A percentile compares a stretch with the other conserved stretches of the same genome.
These are phyloP conservation scores for Gobio gobio DNA, from an alignment of 2,113 vertebrate genomes.

Conservation along the genomic window DNA sequence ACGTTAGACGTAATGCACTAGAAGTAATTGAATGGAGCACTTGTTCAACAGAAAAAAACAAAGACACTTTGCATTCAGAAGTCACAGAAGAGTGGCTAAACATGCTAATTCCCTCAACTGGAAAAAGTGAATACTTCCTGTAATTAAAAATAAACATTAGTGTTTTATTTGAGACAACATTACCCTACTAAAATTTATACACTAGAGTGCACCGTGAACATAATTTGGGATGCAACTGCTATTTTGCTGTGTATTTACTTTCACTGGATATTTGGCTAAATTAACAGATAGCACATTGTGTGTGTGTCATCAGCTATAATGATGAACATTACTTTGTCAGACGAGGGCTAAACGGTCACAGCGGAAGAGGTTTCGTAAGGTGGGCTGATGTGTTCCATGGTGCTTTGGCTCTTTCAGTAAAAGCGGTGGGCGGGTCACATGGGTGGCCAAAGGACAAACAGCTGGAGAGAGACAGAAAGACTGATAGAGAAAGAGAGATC, in stretches of 20 bases:
- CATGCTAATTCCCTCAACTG: not conserved
- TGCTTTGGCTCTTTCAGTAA: slow-evolving; percentile 11
- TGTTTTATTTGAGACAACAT: not conserved
- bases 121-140: not conserved
- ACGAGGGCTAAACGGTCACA: not conserved
- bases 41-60: too few relatives aligned
- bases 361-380: not conserved
- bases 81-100: not conserved
- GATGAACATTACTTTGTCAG: not conserved
- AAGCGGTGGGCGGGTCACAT: not conserved
- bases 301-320: not conserved
- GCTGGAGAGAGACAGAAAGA: slow-evolving; percentile 3
- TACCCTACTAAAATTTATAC: not conserved
- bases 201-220: not conserved
- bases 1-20: too few relatives aligned
- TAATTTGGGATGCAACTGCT: not conserved
- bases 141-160: not conserved
- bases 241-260: not conserved
- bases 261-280: not conserved
- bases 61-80: not conserved
- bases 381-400: slow-evolving; percentile 4
- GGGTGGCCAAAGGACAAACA: slow-evolving; percentile 15
- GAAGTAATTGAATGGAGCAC: too few relatives aligned
- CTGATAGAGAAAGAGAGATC: not conserved
- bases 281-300: not conserved